Conservation (phyloP, 1,140 invertebrate species). For the Potamilus streckersoni region DNA sequence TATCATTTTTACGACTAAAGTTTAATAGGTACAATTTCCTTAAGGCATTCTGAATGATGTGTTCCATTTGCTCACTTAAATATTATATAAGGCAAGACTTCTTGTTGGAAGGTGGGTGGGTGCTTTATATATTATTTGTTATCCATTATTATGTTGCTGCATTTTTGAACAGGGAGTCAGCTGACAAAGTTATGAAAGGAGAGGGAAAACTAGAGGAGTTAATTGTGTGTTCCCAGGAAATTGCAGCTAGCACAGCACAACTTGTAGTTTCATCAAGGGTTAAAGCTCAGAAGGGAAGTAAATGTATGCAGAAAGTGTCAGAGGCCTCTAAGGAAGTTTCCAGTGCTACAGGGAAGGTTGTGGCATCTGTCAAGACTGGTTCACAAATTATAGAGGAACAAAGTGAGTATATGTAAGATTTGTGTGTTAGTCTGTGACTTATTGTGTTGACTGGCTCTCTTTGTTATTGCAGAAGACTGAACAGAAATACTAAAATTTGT, state of each 20-base stretch:
- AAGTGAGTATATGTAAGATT: slow-evolving; percentile 70
- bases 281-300: slow-evolving; percentile 83
- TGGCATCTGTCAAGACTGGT: slow-evolving; percentile 92
- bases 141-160: too few species aligned
- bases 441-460: too few species aligned
- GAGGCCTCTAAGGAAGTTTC: slow-evolving; percentile 89
- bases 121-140: too few species aligned
- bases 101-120: too few species aligned
- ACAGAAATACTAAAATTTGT: background rate
- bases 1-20: too few species aligned
- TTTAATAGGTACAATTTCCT: too few species aligned
- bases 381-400: slow-evolving; percentile 87
- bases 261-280: slow-evolving; percentile 91
- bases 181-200: slow-evolving; percentile 90
- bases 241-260: slow-evolving; percentile 96
- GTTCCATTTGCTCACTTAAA: too few species aligned
- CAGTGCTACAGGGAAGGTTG: slow-evolving; percentile 88
- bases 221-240: slow-evolving; percentile 96
- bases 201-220: slow-evolving; percentile 92
- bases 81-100: too few species aligned
- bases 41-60: too few species aligned
- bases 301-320: slow-evolving; percentile 82
- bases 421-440: slow-evolving; percentile 18
- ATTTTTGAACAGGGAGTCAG: slow-evolving; percentile 78
- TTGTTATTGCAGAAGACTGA: background rate